Evolutionary conservation across 2,797 vertebrate genomes (phyloP).

Genomic region (Brotula barbata): DNA sequence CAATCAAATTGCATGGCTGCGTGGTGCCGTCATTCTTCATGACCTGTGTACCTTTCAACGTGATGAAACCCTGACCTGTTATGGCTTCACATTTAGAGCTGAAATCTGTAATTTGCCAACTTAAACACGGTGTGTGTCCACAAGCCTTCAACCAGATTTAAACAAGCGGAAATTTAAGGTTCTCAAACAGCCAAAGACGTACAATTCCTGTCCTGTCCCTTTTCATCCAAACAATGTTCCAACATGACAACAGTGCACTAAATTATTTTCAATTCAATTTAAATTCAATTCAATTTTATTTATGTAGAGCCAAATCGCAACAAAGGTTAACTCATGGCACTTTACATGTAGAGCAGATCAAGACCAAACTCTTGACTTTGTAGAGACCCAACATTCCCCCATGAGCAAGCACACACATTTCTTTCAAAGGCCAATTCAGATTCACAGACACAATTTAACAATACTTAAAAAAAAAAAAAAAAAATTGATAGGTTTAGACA

Average conservation of each 20-base stretch:
- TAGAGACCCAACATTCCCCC: too few relatives aligned
- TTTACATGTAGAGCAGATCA: too few relatives aligned
- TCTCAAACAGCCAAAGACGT: conserved; percentile 1
- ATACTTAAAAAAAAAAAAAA: too few relatives aligned
- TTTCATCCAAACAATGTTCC: conserved; percentile 15
- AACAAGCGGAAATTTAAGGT: conserved; percentile 38
- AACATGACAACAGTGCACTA: background rate
- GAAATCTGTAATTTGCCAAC: conserved; percentile 55
- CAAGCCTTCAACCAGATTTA: conserved; percentile 39
- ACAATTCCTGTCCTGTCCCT: conserved; percentile 8
- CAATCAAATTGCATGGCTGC: conserved; percentile 42
- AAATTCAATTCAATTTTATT: too few relatives aligned
- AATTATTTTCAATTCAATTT: conserved; percentile 12
- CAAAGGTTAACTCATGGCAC: too few relatives aligned
- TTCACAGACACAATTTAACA: background rate
- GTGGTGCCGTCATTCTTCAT: conserved; percentile 36
- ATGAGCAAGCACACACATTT: too few relatives aligned
- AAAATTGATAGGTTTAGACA: background rate
- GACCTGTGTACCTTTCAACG: conserved; percentile 34
- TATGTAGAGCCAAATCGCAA: too few relatives aligned
- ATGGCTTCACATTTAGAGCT: conserved; percentile 35
- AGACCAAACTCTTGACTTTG: too few relatives aligned
- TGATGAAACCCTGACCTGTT: conserved; percentile 48
- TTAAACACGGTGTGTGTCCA: conserved; percentile 47
- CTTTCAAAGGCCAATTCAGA: background rate